Percentiles rank a stretch among this genome's conserved stretches.
phyloP scores from a whole-genome alignment of 2,797 vertebrate species.

The Cygnus olor region DNA sequence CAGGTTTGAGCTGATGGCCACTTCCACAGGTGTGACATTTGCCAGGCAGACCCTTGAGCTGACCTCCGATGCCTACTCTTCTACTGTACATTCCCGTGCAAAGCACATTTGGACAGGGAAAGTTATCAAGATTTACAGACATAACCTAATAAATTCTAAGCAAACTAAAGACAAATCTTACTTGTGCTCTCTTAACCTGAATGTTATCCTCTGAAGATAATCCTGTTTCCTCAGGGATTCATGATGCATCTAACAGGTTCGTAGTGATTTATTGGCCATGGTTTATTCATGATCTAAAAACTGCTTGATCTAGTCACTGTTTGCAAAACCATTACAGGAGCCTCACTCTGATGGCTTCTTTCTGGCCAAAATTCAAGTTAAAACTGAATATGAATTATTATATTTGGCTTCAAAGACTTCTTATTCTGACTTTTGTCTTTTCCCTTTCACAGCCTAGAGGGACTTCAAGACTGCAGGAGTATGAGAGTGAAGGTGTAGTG shows the following conservation, averaged over 20 bases:
- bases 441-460: background rate
- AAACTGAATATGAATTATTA: background rate
- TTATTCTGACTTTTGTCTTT: background rate
- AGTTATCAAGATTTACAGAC: background rate
- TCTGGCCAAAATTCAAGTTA: background rate
- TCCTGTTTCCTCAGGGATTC: background rate
- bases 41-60: background rate
- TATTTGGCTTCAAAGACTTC: background rate
- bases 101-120: background rate
- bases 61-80: background rate
- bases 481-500: background rate
- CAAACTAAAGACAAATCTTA: background rate
- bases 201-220: background rate
- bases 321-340: background rate
- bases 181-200: background rate
- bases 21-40: background rate
- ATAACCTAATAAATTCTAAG: background rate
- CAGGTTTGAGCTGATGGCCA: background rate
- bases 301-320: background rate
- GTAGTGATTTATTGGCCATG: background rate
- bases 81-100: background rate
- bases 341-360: background rate
- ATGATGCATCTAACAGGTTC: background rate
- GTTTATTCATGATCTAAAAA: constrained; percentile 12
- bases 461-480: background rate